Conservation (phyloP, 2,797 vertebrate genomes). For the Enteromius afrohamiltoni region DNA sequence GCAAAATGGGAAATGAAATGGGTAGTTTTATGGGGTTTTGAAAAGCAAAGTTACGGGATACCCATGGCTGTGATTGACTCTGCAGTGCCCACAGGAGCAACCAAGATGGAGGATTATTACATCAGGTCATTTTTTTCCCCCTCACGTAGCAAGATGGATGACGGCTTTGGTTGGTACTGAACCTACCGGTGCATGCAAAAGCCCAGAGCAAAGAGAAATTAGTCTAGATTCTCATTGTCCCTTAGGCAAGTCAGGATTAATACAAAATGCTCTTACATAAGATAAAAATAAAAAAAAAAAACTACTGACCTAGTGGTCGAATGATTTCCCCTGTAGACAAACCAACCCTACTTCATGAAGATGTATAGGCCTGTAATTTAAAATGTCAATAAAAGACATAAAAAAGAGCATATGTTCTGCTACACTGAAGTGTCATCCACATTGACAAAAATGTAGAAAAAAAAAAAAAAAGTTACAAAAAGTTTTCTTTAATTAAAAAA, state of each 20-base stretch:
- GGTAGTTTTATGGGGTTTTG: constrained; percentile 32
- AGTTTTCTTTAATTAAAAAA: not conserved
- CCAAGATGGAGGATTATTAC: constrained; percentile 14
- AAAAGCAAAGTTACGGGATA: not conserved
- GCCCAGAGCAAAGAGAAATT: constrained; percentile 8
- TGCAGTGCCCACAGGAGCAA: constrained; percentile 8
- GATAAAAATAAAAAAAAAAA: no score
- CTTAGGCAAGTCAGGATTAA: not conserved
- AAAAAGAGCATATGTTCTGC: not conserved
- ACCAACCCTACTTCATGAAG: constrained; percentile 14
- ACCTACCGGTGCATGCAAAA: not conserved
- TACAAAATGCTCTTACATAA: constrained; percentile 6
- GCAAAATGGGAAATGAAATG: constrained; percentile 38
- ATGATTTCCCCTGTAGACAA: constrained; percentile 31
- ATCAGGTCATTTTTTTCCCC: not conserved
- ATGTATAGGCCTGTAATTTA: constrained; percentile 26
- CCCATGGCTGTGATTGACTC: constrained; percentile 20
- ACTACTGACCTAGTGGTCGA: not conserved
- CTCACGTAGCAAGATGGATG: not conserved
- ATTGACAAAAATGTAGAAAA: not conserved
- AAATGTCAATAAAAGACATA: not conserved
- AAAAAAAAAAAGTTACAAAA: not conserved
- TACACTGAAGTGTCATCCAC: not conserved
- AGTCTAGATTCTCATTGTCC: constrained; percentile 2
- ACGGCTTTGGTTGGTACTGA: not conserved